Percentiles rank a stretch among this genome's conserved stretches.
These are phyloP conservation scores for Thunnus maccoyii DNA, from an alignment of 2,113 vertebrate species.

Conservation along the genomic window DNA sequence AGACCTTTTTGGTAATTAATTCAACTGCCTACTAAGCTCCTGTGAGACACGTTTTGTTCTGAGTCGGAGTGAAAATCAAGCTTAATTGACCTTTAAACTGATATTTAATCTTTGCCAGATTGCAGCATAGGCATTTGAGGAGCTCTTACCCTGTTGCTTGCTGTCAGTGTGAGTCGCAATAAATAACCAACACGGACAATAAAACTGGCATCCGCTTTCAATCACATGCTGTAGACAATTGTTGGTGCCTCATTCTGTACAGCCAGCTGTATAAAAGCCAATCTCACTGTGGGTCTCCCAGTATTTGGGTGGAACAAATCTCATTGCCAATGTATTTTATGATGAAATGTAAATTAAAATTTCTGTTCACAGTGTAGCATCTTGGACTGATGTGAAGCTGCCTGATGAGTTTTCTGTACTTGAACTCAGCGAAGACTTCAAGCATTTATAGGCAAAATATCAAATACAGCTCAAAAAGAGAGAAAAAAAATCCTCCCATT, in stretches of 20 bases:
- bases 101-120: conserved; percentile 77
- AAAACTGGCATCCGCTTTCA: conserved; percentile 11
- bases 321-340: conserved; percentile 23
- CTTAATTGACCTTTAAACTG: conserved; percentile 79
- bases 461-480: neutral
- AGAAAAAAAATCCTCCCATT: conserved; percentile 9
- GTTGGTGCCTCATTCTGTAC: neutral
- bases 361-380: conserved; percentile 30
- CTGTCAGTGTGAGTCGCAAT: conserved; percentile 53
- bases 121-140: conserved; percentile 48
- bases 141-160: conserved; percentile 48
- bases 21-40: conserved; percentile 53
- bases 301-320: conserved; percentile 35
- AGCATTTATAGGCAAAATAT: conserved; percentile 29
- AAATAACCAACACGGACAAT: conserved; percentile 58
- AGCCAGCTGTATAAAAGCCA: conserved; percentile 36
- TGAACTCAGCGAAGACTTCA: conserved; percentile 26
- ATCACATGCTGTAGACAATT: conserved; percentile 6
- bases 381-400: neutral
- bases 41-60: conserved; percentile 60
- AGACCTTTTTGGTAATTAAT: conserved; percentile 76
- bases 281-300: conserved; percentile 20
- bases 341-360: conserved; percentile 46
- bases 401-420: conserved; percentile 43
- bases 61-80: conserved; percentile 66